Percentiles rank a stretch among this genome's conserved stretches.
Evolutionary conservation across 2,888 invertebrate species (phyloP).

Genomic region (Drosophila flavopinicola): DNA sequence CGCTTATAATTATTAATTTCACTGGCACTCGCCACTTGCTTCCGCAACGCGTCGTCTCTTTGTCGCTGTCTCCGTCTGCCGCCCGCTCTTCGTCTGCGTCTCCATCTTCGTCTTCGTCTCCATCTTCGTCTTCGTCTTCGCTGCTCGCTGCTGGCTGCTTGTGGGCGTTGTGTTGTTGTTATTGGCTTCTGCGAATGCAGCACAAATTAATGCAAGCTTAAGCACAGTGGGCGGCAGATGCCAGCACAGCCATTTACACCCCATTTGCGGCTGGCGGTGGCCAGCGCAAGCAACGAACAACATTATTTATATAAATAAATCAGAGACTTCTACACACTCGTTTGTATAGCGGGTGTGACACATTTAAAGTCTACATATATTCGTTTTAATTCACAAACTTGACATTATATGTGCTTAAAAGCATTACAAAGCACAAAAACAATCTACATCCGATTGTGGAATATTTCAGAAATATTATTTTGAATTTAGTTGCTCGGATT

Average conservation of each 20-base stretch:
- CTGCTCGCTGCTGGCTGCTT: constrained; percentile 36
- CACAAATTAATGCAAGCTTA: constrained; percentile 62
- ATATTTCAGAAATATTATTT: too few species aligned
- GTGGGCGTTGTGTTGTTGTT: constrained; percentile 78
- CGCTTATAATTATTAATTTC: constrained; percentile 78
- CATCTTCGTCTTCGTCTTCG: constrained; percentile 11
- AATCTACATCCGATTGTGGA: too few species aligned
- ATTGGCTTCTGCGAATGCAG: constrained; percentile 75
- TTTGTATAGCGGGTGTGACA: background rate
- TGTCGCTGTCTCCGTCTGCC: constrained; percentile 17
- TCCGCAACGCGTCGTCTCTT: background rate
- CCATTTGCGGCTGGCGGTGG: too few species aligned
- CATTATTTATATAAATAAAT: constrained; percentile 55
- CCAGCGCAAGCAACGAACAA: constrained; percentile 63
- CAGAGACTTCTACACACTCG: constrained; percentile 22
- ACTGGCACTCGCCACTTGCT: constrained; percentile 50
- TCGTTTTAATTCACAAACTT: too few species aligned
- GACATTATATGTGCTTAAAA: too few species aligned
- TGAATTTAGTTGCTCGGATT: too few species aligned
- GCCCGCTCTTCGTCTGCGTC: constrained; percentile 1
- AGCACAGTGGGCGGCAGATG: constrained; percentile 66
- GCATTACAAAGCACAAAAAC: too few species aligned
- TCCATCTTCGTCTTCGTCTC: background rate
- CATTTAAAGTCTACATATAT: too few species aligned
- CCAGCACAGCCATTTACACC: constrained; percentile 55